A percentile compares a stretch with the other conserved stretches of the same genome.
phyloP scores from a whole-genome alignment of 2,113 vertebrate species.

The Marmota flaviventris region DNA sequence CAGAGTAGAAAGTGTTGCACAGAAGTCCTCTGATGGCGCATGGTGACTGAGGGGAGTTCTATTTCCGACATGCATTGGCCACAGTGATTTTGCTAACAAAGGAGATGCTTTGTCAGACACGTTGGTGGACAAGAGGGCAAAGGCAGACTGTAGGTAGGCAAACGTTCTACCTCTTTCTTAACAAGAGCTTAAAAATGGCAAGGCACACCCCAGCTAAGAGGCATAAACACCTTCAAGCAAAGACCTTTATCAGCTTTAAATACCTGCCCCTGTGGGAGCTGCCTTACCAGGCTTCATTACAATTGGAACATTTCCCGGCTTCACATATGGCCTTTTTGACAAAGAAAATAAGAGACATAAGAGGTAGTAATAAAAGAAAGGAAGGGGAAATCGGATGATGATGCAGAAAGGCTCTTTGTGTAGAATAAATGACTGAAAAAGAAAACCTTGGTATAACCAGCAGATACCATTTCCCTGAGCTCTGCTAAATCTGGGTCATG shows the following conservation, averaged over 20 bases:
- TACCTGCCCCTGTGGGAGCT: background rate
- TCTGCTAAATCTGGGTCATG: background rate
- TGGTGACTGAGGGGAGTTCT: too few relatives aligned
- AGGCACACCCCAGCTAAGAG: background rate
- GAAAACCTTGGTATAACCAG: background rate
- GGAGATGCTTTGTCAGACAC: background rate
- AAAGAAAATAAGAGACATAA: background rate
- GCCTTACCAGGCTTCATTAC: accelerated
- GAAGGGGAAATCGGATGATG: background rate
- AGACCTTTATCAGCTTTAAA: background rate
- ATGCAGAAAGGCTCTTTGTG: constrained; percentile 37
- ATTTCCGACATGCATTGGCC: background rate
- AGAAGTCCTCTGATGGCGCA: background rate
- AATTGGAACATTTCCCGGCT: background rate
- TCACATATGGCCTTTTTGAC: background rate
- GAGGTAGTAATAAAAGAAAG: background rate
- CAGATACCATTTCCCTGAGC: constrained; percentile 54
- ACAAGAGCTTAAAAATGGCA: background rate
- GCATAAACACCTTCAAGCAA: background rate
- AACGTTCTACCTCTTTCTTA: background rate
- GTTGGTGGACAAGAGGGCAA: background rate
- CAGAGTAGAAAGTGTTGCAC: background rate
- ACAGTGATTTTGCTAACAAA: background rate
- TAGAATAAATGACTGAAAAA: constrained; percentile 47
- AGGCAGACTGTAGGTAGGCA: background rate